A percentile compares a stretch with the other conserved stretches of the same genome.
Conservation (phyloP, 2,797 vertebrate species). For the Pantherophis alleghaniensis region DNA sequence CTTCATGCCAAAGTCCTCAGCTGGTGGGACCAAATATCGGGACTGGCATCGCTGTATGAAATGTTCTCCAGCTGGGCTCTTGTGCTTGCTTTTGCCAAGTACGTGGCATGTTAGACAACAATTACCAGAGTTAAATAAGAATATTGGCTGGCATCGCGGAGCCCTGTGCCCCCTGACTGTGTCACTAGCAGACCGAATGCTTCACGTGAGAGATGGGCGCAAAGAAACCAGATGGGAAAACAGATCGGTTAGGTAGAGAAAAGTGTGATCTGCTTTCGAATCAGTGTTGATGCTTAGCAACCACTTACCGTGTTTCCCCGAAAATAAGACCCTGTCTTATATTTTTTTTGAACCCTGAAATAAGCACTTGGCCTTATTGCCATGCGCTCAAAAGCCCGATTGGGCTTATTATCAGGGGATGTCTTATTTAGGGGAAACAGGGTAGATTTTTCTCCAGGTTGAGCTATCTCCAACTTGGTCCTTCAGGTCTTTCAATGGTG, state of each 20-base stretch:
- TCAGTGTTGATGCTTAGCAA: not conserved
- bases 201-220: constrained; percentile 56
- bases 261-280: not conserved
- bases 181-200: constrained; percentile 53
- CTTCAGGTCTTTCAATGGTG: not conserved
- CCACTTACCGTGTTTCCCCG: not conserved
- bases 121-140: constrained; percentile 52
- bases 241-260: constrained; percentile 23
- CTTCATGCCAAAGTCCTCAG: constrained; percentile 47
- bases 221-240: constrained; percentile 40
- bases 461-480: not conserved
- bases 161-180: constrained; percentile 40
- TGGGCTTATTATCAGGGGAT: no score
- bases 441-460: not conserved
- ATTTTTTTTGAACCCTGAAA: no score
- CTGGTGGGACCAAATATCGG: constrained; percentile 41
- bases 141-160: constrained; percentile 45
- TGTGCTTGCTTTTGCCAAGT: constrained; percentile 49
- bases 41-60: constrained; percentile 60
- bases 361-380: no score
- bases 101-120: constrained; percentile 61
- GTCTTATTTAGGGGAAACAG: no score
- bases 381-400: no score
- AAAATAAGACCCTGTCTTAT: no score
- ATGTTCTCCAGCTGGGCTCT: constrained; percentile 63